A percentile compares a stretch with the other conserved stretches of the same genome.
These are phyloP conservation scores for Eonycteris spelaea DNA, from an alignment of 2,113 vertebrate genomes.

Conservation along the genomic window DNA sequence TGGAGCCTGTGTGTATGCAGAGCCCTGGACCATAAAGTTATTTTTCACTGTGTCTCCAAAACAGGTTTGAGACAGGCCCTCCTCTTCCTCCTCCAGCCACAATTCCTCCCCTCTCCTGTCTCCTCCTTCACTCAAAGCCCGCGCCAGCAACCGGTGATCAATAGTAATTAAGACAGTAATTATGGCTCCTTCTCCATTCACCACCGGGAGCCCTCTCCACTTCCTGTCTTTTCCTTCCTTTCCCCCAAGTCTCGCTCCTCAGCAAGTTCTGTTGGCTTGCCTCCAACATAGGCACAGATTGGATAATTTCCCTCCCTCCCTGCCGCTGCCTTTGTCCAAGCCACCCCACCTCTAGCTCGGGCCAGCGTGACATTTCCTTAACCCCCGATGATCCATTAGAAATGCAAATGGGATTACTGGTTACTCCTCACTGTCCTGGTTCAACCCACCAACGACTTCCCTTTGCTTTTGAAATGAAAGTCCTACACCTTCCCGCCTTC, in stretches of 20 bases:
- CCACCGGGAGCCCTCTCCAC: neutral
- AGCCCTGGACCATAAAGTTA: neutral
- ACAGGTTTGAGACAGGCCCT: neutral
- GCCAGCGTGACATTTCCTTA: neutral
- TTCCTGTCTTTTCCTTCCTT: neutral
- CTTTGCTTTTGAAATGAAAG: neutral
- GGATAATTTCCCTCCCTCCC: neutral
- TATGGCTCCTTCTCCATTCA: neutral
- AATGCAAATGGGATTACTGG: neutral
- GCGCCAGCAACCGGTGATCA: neutral
- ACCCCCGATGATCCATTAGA: neutral
- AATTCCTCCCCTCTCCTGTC: neutral
- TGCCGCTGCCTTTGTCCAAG: neutral
- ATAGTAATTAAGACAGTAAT: neutral
- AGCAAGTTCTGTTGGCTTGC: neutral
- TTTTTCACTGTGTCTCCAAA: neutral
- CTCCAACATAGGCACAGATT: fast-evolving
- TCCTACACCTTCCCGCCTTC: too few species aligned
- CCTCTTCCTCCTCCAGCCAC: neutral
- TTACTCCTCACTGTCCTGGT: neutral
- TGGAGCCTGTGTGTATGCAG: fast-evolving
- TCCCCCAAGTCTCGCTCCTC: neutral
- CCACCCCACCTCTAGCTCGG: too few species aligned
- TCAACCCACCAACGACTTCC: neutral
- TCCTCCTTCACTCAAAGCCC: neutral